These are phyloP conservation scores for Tetranychus piercei DNA, from an alignment of 2,888 invertebrate genomes.

Conservation along the genomic window DNA sequence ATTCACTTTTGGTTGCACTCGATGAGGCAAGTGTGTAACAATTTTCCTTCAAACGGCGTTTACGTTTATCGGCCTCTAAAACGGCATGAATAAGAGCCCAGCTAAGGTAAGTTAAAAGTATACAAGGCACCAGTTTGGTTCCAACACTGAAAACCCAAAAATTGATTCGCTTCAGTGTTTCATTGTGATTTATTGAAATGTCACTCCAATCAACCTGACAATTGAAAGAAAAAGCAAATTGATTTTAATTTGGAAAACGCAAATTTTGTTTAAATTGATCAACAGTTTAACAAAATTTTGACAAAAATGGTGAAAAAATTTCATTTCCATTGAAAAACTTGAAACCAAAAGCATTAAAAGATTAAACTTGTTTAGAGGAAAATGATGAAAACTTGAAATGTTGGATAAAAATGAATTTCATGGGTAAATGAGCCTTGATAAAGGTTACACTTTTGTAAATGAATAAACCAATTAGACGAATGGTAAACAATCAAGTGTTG, in stretches of 20 bases:
- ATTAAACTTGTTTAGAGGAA: too few relatives aligned
- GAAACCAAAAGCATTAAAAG: too few relatives aligned
- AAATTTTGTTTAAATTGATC: too few relatives aligned
- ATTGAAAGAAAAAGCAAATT: neutral
- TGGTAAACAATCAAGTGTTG: too few relatives aligned
- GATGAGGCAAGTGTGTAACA: conserved; percentile 2
- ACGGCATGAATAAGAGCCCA: conserved; percentile 30
- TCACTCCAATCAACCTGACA: conserved; percentile 44
- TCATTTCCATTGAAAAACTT: too few relatives aligned
- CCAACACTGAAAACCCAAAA: conserved; percentile 83
- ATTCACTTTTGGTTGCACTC: neutral
- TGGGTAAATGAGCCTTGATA: too few relatives aligned
- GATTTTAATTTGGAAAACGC: neutral
- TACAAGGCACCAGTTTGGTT: conserved; percentile 74
- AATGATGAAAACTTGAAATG: too few relatives aligned
- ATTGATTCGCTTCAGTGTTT: conserved; percentile 41
- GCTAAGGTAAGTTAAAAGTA: conserved; percentile 52
- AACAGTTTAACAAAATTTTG: too few relatives aligned
- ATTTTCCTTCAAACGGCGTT: conserved; percentile 13
- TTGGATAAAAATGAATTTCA: too few relatives aligned
- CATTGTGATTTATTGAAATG: conserved; percentile 40
- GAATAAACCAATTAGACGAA: too few relatives aligned
- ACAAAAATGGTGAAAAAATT: too few relatives aligned
- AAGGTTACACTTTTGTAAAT: too few relatives aligned
- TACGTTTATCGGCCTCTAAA: conserved; percentile 18